phyloP scores from a whole-genome alignment of 2,797 vertebrate species.

The Neosilurus hyrtlii region DNA sequence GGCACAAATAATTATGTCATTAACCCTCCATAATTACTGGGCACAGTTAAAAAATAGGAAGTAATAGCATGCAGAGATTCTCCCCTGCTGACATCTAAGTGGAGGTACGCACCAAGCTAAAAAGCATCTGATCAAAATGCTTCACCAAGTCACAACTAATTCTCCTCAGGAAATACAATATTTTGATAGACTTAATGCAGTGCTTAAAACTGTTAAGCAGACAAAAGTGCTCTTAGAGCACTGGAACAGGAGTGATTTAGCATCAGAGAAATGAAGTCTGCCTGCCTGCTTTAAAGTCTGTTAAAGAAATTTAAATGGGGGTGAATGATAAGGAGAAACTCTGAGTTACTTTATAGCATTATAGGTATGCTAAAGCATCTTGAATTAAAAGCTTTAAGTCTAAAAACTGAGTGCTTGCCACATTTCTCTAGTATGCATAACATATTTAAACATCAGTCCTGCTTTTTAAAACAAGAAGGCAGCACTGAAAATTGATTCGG shows the following conservation, averaged over 20 bases:
- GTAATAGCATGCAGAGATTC: slow-evolving; percentile 67
- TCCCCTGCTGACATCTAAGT: slow-evolving; percentile 34
- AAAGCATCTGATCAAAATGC: slow-evolving; percentile 16
- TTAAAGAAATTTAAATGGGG: not conserved
- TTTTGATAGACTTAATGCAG: not conserved
- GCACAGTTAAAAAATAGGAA: slow-evolving; percentile 70
- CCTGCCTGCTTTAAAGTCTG: not conserved
- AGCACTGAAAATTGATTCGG: not conserved
- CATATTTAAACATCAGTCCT: not conserved
- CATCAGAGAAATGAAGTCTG: not conserved
- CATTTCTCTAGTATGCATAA: not conserved
- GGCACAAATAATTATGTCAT: slow-evolving; percentile 76
- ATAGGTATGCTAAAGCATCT: not conserved
- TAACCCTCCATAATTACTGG: slow-evolving; percentile 73
- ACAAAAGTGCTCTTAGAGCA: slow-evolving; percentile 5
- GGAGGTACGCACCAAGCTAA: slow-evolving; percentile 8
- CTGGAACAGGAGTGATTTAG: not conserved
- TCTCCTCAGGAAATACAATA: slow-evolving; percentile 26
- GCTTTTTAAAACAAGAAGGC: slow-evolving; percentile 10
- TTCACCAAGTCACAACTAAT: slow-evolving; percentile 10
- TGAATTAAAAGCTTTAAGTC: not conserved
- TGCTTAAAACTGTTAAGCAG: slow-evolving; percentile 6
- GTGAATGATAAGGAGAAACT: not conserved
- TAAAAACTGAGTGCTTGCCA: not conserved
- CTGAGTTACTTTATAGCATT: not conserved